phyloP scores from a whole-genome alignment of 1,140 invertebrate genomes.

The Trichonephila clavipes region DNA sequence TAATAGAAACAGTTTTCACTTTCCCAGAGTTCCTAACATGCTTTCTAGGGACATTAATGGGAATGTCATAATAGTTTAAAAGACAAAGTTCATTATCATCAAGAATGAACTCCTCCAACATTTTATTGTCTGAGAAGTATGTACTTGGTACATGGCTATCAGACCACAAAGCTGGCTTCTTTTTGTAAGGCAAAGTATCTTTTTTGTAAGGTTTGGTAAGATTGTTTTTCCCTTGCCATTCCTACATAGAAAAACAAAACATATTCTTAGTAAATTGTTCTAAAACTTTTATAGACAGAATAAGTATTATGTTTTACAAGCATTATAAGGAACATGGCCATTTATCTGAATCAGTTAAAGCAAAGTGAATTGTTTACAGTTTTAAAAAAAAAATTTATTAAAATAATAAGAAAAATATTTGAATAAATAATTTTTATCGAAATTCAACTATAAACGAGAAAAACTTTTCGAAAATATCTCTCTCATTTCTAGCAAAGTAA shows the following conservation, averaged over 20 bases:
- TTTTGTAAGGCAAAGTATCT: conserved; percentile 53
- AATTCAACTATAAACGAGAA: no score
- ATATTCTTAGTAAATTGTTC: no score
- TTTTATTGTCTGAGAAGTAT: conserved; percentile 50
- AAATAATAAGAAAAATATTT: no score
- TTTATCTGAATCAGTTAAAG: no score
- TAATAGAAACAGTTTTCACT: conserved; percentile 79
- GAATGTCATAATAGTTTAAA: conserved; percentile 76
- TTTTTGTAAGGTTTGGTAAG: not conserved
- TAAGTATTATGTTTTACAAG: no score
- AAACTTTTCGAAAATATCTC: no score
- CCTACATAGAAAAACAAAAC: conserved; percentile 2
- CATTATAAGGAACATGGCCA: no score
- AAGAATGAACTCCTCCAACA: conserved; percentile 74
- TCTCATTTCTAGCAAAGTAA: no score
- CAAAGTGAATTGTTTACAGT: no score
- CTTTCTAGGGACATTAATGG: conserved; percentile 57
- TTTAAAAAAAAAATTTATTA: no score
- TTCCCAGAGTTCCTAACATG: conserved; percentile 68
- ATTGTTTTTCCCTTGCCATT: conserved; percentile 26
- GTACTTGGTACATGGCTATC: conserved; percentile 41
- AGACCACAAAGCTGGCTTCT: conserved; percentile 34
- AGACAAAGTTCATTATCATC: conserved; percentile 76
- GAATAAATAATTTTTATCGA: no score
- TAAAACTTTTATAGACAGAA: no score